Evolutionary conservation across 1,140 invertebrate genomes (phyloP).

Genomic region (Bombus superbus): DNA sequence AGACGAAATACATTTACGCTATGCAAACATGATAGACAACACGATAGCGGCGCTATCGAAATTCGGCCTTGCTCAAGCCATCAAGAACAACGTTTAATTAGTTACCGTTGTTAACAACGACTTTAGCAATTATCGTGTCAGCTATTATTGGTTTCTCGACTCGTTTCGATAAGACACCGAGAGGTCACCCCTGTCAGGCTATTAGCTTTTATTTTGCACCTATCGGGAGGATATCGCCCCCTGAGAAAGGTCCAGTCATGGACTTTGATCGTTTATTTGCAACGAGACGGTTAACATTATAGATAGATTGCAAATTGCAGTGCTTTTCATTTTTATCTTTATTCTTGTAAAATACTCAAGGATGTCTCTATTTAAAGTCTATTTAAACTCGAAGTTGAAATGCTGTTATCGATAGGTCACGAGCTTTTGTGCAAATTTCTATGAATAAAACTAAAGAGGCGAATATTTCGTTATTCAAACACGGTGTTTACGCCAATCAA

Average conservation of each 20-base stretch:
- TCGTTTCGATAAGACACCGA: conserved; percentile 35
- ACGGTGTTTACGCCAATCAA: too few species aligned
- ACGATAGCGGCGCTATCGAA: neutral
- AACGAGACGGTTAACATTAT: conserved; percentile 22
- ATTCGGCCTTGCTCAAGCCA: neutral
- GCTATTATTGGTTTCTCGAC: conserved; percentile 35
- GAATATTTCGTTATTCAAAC: neutral
- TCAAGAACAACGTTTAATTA: conserved; percentile 5
- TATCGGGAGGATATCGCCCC: conserved; percentile 60
- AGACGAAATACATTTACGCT: neutral
- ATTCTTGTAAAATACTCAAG: neutral
- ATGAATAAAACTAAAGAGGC: neutral
- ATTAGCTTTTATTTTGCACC: conserved; percentile 46
- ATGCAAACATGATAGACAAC: neutral
- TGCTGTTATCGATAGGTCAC: neutral
- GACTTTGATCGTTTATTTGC: conserved; percentile 36
- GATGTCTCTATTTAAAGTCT: neutral
- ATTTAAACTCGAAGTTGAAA: neutral
- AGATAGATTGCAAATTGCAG: neutral
- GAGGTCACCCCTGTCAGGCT: conserved; percentile 25
- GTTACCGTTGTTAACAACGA: neutral
- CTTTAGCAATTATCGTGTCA: neutral
- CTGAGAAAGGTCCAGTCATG: conserved; percentile 53
- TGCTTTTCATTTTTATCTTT: neutral
- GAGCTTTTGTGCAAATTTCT: neutral